A percentile compares a stretch with the other conserved stretches of the same genome.
Evolutionary conservation across 1,140 invertebrate species (phyloP).

Genomic region (Pseudomyrmex dendroicus): DNA sequence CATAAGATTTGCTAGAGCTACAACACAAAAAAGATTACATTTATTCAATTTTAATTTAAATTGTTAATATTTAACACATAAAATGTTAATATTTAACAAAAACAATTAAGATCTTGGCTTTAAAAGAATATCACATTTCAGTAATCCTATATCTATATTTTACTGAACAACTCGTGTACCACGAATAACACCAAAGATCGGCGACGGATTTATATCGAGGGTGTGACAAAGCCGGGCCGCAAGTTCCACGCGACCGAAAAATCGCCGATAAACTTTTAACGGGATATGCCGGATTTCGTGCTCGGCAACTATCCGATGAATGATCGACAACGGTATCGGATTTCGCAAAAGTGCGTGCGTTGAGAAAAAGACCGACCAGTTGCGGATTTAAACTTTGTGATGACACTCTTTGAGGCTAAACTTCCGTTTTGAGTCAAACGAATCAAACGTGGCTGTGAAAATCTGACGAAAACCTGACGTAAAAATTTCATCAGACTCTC

Average conservation of each 20-base stretch:
- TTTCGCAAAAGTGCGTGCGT: conserved; percentile 8
- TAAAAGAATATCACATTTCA: too few relatives aligned
- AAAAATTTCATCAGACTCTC: neutral
- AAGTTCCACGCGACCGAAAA: conserved; percentile 27
- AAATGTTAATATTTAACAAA: too few relatives aligned
- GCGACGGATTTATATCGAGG: conserved; percentile 4
- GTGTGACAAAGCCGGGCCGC: conserved; percentile 1
- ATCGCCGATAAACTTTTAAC: conserved; percentile 67
- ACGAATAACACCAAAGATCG: conserved; percentile 3
- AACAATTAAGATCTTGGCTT: too few relatives aligned
- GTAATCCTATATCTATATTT: neutral
- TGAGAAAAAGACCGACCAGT: neutral
- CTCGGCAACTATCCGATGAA: conserved; percentile 29
- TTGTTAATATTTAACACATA: too few relatives aligned
- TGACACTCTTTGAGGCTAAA: conserved; percentile 33
- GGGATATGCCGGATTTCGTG: conserved; percentile 37
- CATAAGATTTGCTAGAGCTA: too few relatives aligned
- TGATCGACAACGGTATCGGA: conserved; percentile 55
- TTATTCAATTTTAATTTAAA: too few relatives aligned
- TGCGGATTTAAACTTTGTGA: conserved; percentile 26
- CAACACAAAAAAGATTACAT: too few relatives aligned
- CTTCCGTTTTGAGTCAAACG: too few relatives aligned
- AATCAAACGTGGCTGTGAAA: neutral
- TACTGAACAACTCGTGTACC: neutral
- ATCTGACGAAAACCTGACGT: neutral